These are phyloP conservation scores for Galeruca laticollis DNA, from an alignment of 2,888 invertebrate genomes.

Conservation along the genomic window DNA sequence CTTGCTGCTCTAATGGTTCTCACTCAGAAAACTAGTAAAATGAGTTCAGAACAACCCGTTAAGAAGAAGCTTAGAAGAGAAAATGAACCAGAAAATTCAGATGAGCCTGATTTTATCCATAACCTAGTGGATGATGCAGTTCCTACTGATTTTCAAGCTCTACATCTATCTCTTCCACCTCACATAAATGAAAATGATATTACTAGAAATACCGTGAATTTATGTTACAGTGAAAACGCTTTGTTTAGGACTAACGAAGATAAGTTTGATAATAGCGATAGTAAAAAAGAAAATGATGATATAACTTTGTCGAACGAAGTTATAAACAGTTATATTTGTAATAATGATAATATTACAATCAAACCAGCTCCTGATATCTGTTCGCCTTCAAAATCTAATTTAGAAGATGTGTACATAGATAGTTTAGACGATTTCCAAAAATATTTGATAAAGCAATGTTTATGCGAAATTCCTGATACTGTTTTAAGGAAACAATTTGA, in stretches of 20 bases:
- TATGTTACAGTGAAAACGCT: conserved; percentile 52
- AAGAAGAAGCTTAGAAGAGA: conserved; percentile 84
- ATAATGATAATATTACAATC: conserved; percentile 53
- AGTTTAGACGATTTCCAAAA: conserved; percentile 72
- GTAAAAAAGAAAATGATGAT: conserved; percentile 18
- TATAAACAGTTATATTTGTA: conserved; percentile 38
- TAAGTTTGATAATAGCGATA: conserved; percentile 40
- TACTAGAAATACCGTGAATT: conserved; percentile 57
- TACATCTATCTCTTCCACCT: conserved; percentile 59
- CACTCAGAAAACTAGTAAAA: conserved; percentile 71
- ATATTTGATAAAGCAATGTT: conserved; percentile 80
- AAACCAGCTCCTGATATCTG: conserved; percentile 57
- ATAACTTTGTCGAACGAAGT: neutral
- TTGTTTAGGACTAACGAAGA: conserved; percentile 53
- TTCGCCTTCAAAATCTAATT: conserved; percentile 25
- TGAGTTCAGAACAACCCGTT: conserved; percentile 85
- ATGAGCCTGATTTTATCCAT: conserved; percentile 71
- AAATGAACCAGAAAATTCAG: conserved; percentile 70
- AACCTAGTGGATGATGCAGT: conserved; percentile 66
- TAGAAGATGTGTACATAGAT: conserved; percentile 39
- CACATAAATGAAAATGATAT: conserved; percentile 62
- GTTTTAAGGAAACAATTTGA: conserved; percentile 80
- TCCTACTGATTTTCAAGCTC: conserved; percentile 59
- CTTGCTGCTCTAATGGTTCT: conserved; percentile 72
- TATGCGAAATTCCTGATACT: conserved; percentile 81